A percentile compares a stretch with the other conserved stretches of the same genome.
Evolutionary conservation across 2,113 vertebrate species (phyloP).

Genomic region (Oncorhynchus gorbuscha): DNA sequence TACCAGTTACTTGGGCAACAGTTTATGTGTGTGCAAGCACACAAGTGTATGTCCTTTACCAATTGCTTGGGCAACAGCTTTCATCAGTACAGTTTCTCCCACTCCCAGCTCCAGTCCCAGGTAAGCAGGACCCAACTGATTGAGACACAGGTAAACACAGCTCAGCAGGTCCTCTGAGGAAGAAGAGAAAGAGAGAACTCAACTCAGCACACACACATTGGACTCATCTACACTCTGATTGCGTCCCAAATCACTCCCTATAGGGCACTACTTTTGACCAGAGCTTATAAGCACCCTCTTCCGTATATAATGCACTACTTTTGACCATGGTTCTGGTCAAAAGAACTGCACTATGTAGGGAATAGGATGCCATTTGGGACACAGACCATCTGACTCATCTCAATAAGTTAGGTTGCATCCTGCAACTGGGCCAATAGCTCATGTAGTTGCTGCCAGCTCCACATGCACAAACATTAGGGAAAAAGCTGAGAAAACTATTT

Average conservation of each 20-base stretch:
- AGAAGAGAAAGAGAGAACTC: neutral
- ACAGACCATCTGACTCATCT: too few relatives aligned
- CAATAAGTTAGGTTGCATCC: too few relatives aligned
- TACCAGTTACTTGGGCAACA: conserved; percentile 83
- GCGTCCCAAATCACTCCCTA: too few relatives aligned
- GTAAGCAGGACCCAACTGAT: conserved; percentile 84
- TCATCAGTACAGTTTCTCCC: conserved; percentile 85
- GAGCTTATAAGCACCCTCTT: too few relatives aligned
- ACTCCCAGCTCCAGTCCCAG: conserved; percentile 84
- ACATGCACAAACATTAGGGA: conserved; percentile 47
- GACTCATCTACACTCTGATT: too few relatives aligned
- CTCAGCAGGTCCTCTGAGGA: conserved; percentile 80
- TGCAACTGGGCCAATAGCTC: neutral
- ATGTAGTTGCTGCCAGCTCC: neutral
- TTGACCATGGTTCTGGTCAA: too few relatives aligned
- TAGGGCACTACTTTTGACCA: too few relatives aligned
- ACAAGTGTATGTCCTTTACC: conserved; percentile 58
- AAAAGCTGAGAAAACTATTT: conserved; percentile 51
- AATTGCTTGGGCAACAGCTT: conserved; percentile 85
- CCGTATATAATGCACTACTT: too few relatives aligned
- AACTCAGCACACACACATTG: too few relatives aligned
- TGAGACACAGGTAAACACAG: conserved; percentile 86
- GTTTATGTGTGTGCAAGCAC: conserved; percentile 27
- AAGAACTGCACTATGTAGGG: too few relatives aligned
- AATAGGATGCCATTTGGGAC: too few relatives aligned